Conservation (phyloP, 2,113 vertebrate species). For the Dicaeum eximium region DNA sequence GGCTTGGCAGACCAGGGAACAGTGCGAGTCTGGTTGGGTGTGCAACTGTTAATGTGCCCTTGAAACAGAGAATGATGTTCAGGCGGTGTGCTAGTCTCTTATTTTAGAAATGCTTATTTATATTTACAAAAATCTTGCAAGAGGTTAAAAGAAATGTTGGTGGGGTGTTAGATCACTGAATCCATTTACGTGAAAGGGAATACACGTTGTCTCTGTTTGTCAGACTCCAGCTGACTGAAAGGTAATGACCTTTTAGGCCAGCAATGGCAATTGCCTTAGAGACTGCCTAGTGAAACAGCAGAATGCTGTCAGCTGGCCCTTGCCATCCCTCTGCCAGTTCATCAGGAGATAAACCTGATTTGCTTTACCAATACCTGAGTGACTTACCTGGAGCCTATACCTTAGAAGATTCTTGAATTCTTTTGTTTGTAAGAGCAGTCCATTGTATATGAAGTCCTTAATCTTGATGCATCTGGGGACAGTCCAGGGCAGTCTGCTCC, state of each 20-base stretch:
- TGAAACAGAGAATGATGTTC: background rate
- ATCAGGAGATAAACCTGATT: background rate
- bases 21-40: background rate
- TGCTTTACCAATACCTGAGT: background rate
- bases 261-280: background rate
- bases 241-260: background rate
- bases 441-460: background rate
- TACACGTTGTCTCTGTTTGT: background rate
- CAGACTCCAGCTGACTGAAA: background rate
- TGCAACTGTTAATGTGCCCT: background rate
- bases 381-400: background rate
- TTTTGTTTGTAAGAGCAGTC: background rate
- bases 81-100: background rate
- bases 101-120: background rate
- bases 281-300: background rate
- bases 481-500: background rate
- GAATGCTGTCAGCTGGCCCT: background rate
- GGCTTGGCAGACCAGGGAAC: background rate
- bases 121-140: background rate
- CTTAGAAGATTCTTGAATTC: background rate
- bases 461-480: background rate
- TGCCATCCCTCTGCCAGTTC: background rate
- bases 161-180: background rate
- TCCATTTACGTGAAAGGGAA: background rate
- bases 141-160: background rate